Evolutionary conservation across 1,140 invertebrate species (phyloP).

Genomic region (Mizuhopecten yessoensis): DNA sequence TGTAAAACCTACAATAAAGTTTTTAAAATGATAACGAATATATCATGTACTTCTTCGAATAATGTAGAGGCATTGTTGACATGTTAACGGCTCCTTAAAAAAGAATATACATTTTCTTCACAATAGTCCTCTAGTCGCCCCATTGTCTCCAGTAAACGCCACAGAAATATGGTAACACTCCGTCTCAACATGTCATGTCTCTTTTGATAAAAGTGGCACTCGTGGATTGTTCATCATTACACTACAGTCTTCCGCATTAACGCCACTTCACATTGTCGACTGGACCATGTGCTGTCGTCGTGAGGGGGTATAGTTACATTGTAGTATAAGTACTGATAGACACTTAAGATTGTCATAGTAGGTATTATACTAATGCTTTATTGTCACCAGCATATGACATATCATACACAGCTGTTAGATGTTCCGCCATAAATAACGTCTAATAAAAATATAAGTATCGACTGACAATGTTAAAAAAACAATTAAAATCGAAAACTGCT

Average conservation of each 20-base stretch:
- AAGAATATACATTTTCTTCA: too few relatives aligned
- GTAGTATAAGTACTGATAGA: background rate
- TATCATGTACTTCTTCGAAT: too few relatives aligned
- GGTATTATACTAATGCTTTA: too few relatives aligned
- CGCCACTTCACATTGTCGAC: background rate
- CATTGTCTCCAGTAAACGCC: background rate
- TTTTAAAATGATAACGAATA: too few relatives aligned
- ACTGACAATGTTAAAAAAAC: too few relatives aligned
- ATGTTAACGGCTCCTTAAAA: too few relatives aligned
- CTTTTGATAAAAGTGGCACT: conserved; percentile 6
- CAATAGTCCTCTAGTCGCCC: too few relatives aligned
- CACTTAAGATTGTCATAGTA: background rate
- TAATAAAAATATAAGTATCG: too few relatives aligned
- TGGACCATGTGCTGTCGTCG: background rate
- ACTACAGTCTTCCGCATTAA: background rate
- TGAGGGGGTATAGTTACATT: background rate
- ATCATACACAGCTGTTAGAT: background rate
- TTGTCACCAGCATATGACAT: background rate
- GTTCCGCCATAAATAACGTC: too few relatives aligned
- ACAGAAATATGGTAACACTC: background rate
- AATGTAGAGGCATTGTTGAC: too few relatives aligned
- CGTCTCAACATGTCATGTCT: background rate
- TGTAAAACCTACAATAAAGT: too few relatives aligned
- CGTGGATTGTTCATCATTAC: background rate
- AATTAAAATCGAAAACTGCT: too few relatives aligned